phyloP scores from a whole-genome alignment of 2,888 invertebrate species.

The Anarsia innoxiella region DNA sequence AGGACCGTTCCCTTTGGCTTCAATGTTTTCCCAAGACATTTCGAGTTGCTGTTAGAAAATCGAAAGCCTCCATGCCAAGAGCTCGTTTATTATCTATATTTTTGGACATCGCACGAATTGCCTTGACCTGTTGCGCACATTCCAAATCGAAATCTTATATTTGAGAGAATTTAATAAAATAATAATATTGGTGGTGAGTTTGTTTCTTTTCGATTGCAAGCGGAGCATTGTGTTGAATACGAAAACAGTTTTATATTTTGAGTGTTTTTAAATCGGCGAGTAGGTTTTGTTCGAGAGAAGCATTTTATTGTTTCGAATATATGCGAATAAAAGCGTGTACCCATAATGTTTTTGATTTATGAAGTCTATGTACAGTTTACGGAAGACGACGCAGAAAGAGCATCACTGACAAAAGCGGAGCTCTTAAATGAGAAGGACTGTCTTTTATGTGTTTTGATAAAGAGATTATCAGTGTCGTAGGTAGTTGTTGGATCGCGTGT shows the following conservation, averaged over 20 bases:
- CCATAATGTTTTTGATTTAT: too few relatives aligned
- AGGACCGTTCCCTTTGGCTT: constrained; percentile 24
- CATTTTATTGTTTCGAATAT: too few relatives aligned
- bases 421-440: too few relatives aligned
- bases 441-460: too few relatives aligned
- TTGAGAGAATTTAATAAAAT: constrained; percentile 3
- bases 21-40: constrained; percentile 39
- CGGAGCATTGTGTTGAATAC: constrained; percentile 6
- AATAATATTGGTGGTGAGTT: constrained; percentile 2
- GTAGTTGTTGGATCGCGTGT: constrained; percentile 29
- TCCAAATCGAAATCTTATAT: neutral
- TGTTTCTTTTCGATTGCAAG: constrained; percentile 4
- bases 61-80: constrained; percentile 27
- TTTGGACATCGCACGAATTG: constrained; percentile 23
- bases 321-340: too few relatives aligned
- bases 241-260: constrained; percentile 4
- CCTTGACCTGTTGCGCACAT: constrained; percentile 14
- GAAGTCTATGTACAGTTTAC: too few relatives aligned
- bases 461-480: too few relatives aligned
- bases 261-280: neutral
- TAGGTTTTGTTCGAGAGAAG: too few relatives aligned
- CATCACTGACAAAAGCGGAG: too few relatives aligned
- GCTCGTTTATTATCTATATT: constrained; percentile 21
- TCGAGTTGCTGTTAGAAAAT: constrained; percentile 33
- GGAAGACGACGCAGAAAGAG: too few relatives aligned